Base-by-base conservation (phyloP, 2,113 vertebrate species). In the Pipa parva region DNA sequence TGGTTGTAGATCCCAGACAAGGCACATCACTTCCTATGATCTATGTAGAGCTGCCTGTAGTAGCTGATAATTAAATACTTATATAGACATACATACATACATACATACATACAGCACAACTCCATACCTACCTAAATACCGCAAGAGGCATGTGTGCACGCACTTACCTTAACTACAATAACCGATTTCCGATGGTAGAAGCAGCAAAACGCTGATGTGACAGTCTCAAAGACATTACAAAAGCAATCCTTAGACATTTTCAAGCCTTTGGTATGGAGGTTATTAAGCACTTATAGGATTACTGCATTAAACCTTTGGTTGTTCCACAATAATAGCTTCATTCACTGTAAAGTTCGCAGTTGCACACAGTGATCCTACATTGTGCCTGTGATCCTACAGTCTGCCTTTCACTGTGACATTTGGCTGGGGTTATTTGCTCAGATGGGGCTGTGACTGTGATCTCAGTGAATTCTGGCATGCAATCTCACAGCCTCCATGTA, bases 141-240 rank as follows among this genome's bases (percentile, higher is more conserved):
- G n/a, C n/a, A n/a, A n/a, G n/a, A n/a, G n/a, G n/a, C n/a, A n/a
- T n/a, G n/a, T n/a, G n/a, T n/a, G n/a, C n/a, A n/a, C n/a, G n/a
- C 57, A 77, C 84, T 74, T 83, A 99, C 96, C 96, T 98, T 95
- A 76, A 88, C 85, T 59, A 86, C 82, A 59, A 95, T 84, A 79
- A 96, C 64, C 56, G 93, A 86, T 72, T 89, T 96, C 76, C 88
- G 89, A 79, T 93, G 92, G 77, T 95, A 95, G 86, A 96, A 97
- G 80, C 96, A 99, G 78, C 96, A 99, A 75, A 99, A 76, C 13
- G 92, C 91, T 55, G 92, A 88, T 0, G 90, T 85, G 75, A 99
- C 79, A 63, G 85, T 79, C 66, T 92, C 92, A 72, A 92, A 81
- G 62, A 91, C 63, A 72, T 75, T 89, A 26, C 65, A 69, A 2